Evolutionary conservation across 1,140 invertebrate genomes (phyloP).

Genomic region (Drosophila pallidifrons): DNA sequence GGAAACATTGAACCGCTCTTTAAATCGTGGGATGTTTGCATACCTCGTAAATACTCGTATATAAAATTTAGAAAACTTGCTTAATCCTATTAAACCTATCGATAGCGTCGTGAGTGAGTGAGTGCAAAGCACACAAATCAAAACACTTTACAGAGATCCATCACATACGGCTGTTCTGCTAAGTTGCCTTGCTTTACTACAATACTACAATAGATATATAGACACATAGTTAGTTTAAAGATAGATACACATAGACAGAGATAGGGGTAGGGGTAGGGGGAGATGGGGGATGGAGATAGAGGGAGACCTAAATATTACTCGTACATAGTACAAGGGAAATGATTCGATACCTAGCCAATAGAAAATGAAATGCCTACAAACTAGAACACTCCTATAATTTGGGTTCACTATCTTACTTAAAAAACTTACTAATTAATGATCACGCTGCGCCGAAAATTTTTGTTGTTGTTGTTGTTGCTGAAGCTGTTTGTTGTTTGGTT

Average conservation of each 20-base stretch:
- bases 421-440: constrained; percentile 75
- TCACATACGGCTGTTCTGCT: constrained; percentile 78
- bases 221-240: constrained; percentile 16
- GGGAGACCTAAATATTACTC: constrained; percentile 30
- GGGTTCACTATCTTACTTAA: constrained; percentile 56
- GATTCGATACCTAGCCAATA: constrained; percentile 27
- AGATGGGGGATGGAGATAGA: constrained; percentile 11
- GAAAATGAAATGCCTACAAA: constrained; percentile 11
- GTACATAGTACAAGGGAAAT: constrained; percentile 26
- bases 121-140: constrained; percentile 25
- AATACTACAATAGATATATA: constrained; percentile 45
- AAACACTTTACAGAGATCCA: constrained; percentile 74
- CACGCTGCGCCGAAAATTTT: constrained; percentile 78
- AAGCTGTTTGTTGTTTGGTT: constrained; percentile 27
- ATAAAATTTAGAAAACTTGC: constrained; percentile 51
- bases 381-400: constrained; percentile 20
- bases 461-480: constrained; percentile 24
- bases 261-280: neutral
- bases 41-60: constrained; percentile 66
- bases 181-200: constrained; percentile 54
- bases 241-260: constrained; percentile 39
- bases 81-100: constrained; percentile 66
- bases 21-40: constrained; percentile 81
- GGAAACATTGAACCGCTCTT: constrained; percentile 83
- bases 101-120: constrained; percentile 44